phyloP scores from a whole-genome alignment of 1,140 invertebrate genomes.

The Rhyzopertha dominica region DNA sequence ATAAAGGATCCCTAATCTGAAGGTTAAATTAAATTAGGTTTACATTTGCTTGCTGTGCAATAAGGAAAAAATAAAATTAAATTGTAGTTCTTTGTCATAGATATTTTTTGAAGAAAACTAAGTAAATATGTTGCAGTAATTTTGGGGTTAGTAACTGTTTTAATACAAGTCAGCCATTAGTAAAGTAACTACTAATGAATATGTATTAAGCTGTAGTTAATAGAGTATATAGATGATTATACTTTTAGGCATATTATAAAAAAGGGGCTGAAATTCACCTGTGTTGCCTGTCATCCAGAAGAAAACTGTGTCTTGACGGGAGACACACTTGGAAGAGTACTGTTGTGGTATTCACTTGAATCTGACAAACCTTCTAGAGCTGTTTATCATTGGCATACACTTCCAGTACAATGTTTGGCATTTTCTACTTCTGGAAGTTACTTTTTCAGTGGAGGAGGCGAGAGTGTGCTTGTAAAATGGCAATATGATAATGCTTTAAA shows the following conservation, averaged over 20 bases:
- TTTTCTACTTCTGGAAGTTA: slow-evolving; percentile 64
- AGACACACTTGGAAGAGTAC: slow-evolving; percentile 60
- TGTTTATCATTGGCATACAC: slow-evolving; percentile 75
- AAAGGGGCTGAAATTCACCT: slow-evolving; percentile 53
- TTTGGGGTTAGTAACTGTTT: too few species aligned
- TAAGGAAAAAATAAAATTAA: too few species aligned
- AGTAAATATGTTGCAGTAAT: too few species aligned
- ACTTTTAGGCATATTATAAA: slow-evolving; percentile 45
- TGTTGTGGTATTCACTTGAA: slow-evolving; percentile 58
- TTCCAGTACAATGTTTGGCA: slow-evolving; percentile 62
- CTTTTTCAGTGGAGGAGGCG: slow-evolving; percentile 72
- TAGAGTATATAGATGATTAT: too few species aligned
- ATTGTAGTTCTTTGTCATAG: too few species aligned
- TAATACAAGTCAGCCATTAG: too few species aligned
- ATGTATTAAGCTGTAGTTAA: too few species aligned
- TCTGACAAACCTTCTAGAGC: slow-evolving; percentile 43
- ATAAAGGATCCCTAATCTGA: too few species aligned
- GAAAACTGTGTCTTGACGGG: slow-evolving; percentile 66
- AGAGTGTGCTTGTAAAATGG: slow-evolving; percentile 80
- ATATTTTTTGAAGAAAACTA: too few species aligned
- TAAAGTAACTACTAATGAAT: too few species aligned
- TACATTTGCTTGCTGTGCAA: too few species aligned
- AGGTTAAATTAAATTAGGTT: too few species aligned
- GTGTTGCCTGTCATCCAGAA: slow-evolving; percentile 63
- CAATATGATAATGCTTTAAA: slow-evolving; percentile 50